phyloP scores from a whole-genome alignment of 2,113 vertebrate species.

The Amphilophus citrinellus region DNA sequence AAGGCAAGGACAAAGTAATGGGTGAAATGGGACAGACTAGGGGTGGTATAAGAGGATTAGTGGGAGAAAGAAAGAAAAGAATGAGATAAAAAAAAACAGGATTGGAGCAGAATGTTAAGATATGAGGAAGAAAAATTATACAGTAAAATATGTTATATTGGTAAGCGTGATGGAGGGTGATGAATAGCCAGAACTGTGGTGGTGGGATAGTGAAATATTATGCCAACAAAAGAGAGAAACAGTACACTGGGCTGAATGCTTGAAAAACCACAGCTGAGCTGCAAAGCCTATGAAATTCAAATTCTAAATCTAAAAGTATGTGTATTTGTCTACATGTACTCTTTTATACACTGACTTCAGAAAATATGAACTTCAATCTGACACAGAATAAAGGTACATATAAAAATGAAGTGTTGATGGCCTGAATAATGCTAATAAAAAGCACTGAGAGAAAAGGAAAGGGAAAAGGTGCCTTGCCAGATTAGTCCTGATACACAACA shows the following conservation, averaged over 20 bases:
- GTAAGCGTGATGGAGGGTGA: constrained; percentile 1
- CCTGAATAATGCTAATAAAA: not conserved
- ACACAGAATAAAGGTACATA: not conserved
- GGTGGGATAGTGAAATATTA: not conserved
- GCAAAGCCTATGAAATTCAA: not conserved
- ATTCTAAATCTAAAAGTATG: not conserved
- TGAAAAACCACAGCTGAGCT: not conserved
- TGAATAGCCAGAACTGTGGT: not conserved
- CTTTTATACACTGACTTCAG: not conserved
- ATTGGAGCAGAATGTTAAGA: constrained; percentile 18
- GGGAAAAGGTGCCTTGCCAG: constrained; percentile 46
- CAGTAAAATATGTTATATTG: not conserved
- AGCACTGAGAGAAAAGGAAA: not conserved
- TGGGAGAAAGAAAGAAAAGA: constrained; percentile 34
- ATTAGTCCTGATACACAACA: constrained; percentile 51
- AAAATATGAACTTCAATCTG: not conserved
- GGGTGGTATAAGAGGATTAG: constrained; percentile 49
- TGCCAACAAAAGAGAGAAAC: not conserved
- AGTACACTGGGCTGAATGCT: not conserved
- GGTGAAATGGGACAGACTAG: constrained; percentile 22
- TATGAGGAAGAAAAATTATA: not conserved
- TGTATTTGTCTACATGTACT: not conserved
- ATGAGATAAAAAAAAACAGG: constrained; percentile 19
- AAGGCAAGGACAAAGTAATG: constrained; percentile 17
- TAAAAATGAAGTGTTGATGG: not conserved